phyloP scores from a whole-genome alignment of 2,113 vertebrate genomes.

The Hucho hucho region DNA sequence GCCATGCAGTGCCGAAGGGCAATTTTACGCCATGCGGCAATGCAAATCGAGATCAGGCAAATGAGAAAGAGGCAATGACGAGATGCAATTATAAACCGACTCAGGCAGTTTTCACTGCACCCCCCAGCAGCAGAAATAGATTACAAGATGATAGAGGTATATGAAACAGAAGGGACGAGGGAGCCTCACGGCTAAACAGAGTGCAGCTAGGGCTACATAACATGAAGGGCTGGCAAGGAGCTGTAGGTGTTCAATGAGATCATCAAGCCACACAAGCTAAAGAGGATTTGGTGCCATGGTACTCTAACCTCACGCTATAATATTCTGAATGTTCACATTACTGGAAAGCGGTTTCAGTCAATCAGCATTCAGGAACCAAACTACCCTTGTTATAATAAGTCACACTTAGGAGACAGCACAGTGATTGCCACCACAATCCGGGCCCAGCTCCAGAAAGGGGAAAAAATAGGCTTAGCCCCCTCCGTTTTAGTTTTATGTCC shows the following conservation, averaged over 20 bases:
- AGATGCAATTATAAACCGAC: constrained; percentile 35
- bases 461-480: too few relatives aligned
- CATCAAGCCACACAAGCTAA: not conserved
- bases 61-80: constrained; percentile 27
- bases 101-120: constrained; percentile 13
- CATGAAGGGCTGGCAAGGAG: not conserved
- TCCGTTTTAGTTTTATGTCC: too few relatives aligned
- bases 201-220: not conserved
- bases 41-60: constrained; percentile 22
- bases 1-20: constrained; percentile 11
- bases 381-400: too few relatives aligned
- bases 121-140: too few relatives aligned
- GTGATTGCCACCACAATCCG: too few relatives aligned
- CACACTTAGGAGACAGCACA: too few relatives aligned
- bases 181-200: not conserved
- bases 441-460: too few relatives aligned
- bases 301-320: too few relatives aligned
- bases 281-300: not conserved
- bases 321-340: too few relatives aligned
- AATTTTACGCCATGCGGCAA: not conserved
- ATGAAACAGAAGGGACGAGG: not conserved
- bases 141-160: too few relatives aligned
- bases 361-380: too few relatives aligned
- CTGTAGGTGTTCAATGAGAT: not conserved
- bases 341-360: too few relatives aligned